Base-by-base conservation (phyloP, 2,888 invertebrate species). In the Drosophila demipolita region DNA sequence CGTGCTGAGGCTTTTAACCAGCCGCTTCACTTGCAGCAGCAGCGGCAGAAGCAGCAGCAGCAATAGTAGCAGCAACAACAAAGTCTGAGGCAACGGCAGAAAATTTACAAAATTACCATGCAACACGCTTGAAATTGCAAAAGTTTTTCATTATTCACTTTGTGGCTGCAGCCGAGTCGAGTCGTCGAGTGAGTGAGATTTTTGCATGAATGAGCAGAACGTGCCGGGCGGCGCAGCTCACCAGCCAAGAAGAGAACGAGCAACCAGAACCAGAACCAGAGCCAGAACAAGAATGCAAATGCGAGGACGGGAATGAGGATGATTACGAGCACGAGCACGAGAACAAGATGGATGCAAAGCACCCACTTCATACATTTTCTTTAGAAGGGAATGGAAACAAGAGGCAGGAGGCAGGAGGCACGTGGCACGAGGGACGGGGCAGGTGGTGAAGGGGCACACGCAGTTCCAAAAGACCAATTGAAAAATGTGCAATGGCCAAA, bases 81-180 rank as follows among this genome's bases (percentile, higher is more conserved):
- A 76, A 75, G 71, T 68, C 81, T 68, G 68, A 73, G 69, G 76
- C 73, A 76, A 54, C 63, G 69, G 67, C 75, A 73, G 79, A 81
- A 89, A 87, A 87, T 87, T 87, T 87, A 87, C 87, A 87, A 90
- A 87, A 87, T 87, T 87, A 90, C 87, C 87, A 90, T 87, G 89
- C 87, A 87, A 87, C 87, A 87, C 90, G 80, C 90, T 90, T 90
- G 82, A 91, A 90, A 91, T 90, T 90, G 90, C 86, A 90, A 90
- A 90, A 90, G 85, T 90, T 90, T 91, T 90, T 86, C 90, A 89
- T 90, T 90, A 88, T 90, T 91, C 90, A 90, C 91, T 90, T 90
- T 90, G 90, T 86, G 90, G 90, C 80, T 89, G 88, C 82, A 83
- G 82, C 83, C 80, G 87, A 89, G 87, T 82, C 78, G 78, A 89